Evolutionary conservation across 2,888 invertebrate species (phyloP), one percentile per base, ranked within the genome.

Genomic region (Exephanes ischioxanthus): DNA sequence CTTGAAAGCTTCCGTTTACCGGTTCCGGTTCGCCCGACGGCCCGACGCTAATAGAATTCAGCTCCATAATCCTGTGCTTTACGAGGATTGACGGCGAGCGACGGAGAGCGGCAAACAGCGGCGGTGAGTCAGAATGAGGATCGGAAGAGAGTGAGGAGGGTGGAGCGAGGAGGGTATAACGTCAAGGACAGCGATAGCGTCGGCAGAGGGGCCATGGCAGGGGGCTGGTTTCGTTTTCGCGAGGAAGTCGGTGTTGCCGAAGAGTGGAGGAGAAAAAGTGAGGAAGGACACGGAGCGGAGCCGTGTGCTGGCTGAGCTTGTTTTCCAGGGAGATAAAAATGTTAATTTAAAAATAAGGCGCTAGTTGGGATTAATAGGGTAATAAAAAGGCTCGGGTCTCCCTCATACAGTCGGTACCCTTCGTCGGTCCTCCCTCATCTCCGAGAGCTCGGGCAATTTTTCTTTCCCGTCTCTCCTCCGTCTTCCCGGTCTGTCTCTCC

Each of bases 271-370:
- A 72, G 79, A 72, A 55, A 61, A 72, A 61, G 58, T 53, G 30
- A 16, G 55, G 58, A 67, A 71, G 78, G 68, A 58, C 75, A 77
- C 41, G 61, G 72, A 86, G 85, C 79, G 80, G 88, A 86, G 80
- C 76, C 76, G 53, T 66, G 45, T 66, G 45, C 68, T 76, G 71
- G 81, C 68, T 88, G 88, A 90, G 90, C 91, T 92, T 93, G 92
- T 93, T 92, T 93, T 91, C 90, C 87, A 88, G 86, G 86, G 89
- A 91, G 91, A 93, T 93, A 92, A 93, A 93, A 93, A 92, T 93
- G 93, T 93, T 93, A 93, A 93, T 93, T 93, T 92, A 91, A 93
- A 93, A 93, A 93, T 93, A 92, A 93, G 91, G 92, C 89, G 90
- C 92, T 92, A 92, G 91, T 92, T 93, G 91, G 91, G 91, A 92